Conservation (phyloP, 2,888 invertebrate species). For the Temnothorax rugatulus region DNA sequence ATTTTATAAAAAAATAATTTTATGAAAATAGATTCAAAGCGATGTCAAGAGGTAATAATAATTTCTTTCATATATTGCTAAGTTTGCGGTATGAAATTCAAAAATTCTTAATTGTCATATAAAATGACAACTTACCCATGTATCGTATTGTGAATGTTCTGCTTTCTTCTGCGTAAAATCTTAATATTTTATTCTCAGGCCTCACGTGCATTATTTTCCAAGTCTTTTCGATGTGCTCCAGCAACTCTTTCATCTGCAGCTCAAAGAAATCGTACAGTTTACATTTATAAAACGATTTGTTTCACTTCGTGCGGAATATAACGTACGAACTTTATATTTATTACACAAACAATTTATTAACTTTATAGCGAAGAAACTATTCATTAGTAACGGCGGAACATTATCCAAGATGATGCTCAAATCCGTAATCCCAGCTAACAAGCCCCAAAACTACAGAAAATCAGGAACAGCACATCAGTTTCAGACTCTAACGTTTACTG, state of each 20-base stretch:
- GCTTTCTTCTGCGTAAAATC: neutral
- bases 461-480: neutral
- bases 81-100: neutral
- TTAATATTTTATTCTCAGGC: slow-evolving; percentile 26
- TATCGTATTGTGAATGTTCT: neutral
- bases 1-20: neutral
- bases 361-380: neutral
- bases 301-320: neutral
- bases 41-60: neutral
- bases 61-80: neutral
- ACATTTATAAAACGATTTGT: neutral
- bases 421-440: slow-evolving; percentile 14
- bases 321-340: slow-evolving; percentile 35
- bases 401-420: slow-evolving; percentile 20
- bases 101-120: neutral
- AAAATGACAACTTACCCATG: neutral
- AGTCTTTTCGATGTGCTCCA: slow-evolving; percentile 53
- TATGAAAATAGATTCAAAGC: neutral
- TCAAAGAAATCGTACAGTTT: slow-evolving; percentile 25
- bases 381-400: neutral
- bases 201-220: slow-evolving; percentile 50
- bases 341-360: neutral
- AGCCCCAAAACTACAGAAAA: neutral
- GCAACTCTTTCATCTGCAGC: slow-evolving; percentile 63
- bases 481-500: neutral